Base-by-base conservation (phyloP, 2,113 vertebrate species). In the Vulpes lagopus region DNA sequence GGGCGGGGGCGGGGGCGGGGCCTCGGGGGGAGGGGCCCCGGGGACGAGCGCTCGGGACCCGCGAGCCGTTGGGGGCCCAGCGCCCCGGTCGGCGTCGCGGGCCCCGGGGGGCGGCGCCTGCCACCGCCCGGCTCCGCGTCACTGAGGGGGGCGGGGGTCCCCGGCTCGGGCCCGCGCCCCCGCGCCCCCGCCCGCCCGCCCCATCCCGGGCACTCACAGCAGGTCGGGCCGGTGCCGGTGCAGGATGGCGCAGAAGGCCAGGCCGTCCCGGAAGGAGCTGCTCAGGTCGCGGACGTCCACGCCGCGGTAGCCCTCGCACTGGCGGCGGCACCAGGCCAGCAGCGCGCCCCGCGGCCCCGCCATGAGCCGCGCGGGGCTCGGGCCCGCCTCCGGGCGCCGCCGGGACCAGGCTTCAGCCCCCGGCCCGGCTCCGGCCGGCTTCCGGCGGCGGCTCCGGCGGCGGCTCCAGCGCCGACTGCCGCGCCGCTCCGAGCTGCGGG, bases 231-330 rank as follows among this genome's bases (percentile, higher is more conserved):
- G 99, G 99, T 99, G 99, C 62, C 98, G 99, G 98, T 99, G 99
- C 53, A 99, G 99, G 94, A 99, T 99, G 96, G 99, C 99, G 98
- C 99, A 99, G 97, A 99, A 99, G 32, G 99, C 99, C 99, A 99
- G 98, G 27, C 99, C 99, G 97, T 99, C 99, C 97, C 99, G 99
- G 99, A 99, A 99, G 89, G 99, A 99, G 96, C 99, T 69, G 88
- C 99, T 99, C 99, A 99, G 99, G 98, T 99, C 99, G 95, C 97
- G 99, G 87, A 99, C 98, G 38, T 99, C 99, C 98, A 99, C 99
- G 96, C 99, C 99, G 86, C 94, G 98, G 99, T 99, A 99, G 51
- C 98, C 98, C 89, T 99, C 99, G 97, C 99, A 99, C 97, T 99
- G 99, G 67, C 98, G 98, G 97, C 99, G 99, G 98, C 99, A 99